A percentile compares a stretch with the other conserved stretches of the same genome.
Conservation (phyloP, 64 coral and sea anemone genomes). For the Stichodactyla helianthus region DNA sequence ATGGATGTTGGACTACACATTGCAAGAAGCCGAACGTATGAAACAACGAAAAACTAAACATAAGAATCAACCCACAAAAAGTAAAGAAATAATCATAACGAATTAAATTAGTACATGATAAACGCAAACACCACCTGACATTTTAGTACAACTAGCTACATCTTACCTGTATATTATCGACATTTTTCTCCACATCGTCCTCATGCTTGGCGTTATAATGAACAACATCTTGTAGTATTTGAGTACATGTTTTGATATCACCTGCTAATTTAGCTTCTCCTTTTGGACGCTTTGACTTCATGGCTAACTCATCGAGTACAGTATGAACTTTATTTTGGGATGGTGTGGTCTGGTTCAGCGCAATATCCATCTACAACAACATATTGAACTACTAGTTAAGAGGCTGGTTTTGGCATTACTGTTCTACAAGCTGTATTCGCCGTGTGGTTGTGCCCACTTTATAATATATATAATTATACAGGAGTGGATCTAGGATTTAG, state of each 20-base stretch:
- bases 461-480: too few species aligned
- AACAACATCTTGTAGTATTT: constrained; percentile 33
- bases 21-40: not conserved
- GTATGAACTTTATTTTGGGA: constrained; percentile 9
- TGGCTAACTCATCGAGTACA: constrained; percentile 11
- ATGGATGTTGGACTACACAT: not conserved
- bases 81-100: not conserved
- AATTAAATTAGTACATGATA: not conserved
- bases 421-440: not conserved
- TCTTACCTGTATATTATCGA: constrained; percentile 16
- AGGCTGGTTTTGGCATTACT: not conserved
- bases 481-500: too few species aligned
- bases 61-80: not conserved
- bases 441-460: not conserved
- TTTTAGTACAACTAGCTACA: not conserved
- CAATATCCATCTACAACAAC: constrained; percentile 1
- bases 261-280: constrained; percentile 34
- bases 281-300: not conserved
- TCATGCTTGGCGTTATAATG: constrained; percentile 26
- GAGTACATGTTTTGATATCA: constrained; percentile 41
- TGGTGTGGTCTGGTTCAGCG: constrained; percentile 15
- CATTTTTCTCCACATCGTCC: not conserved
- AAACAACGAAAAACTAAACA: not conserved
- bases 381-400: not conserved
- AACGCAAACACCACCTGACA: too few species aligned